Evolutionary conservation across 1,140 invertebrate species (phyloP), one percentile per base, ranked within the genome.

Genomic region (Danaus plexippus): DNA sequence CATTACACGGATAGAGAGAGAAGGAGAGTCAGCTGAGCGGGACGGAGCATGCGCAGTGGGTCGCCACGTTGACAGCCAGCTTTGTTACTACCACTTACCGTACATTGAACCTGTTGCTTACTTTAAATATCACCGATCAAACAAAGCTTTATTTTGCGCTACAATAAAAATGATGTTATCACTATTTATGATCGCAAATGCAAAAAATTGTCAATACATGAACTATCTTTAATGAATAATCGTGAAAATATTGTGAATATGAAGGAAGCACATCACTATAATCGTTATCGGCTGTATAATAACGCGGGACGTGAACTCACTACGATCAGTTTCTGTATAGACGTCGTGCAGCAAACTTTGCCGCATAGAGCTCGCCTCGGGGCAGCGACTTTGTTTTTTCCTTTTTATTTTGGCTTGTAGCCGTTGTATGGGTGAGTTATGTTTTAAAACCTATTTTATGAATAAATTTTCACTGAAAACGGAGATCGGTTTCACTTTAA

Each of bases 361-460:
- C 61, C 58, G 75, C 54, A 77, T 76, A 75, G 80, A 70, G 77
- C 73, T 73, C 80, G 67, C 70, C 74, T 53, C 51, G 59, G 69
- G 69, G 73, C 68, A 71, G 73, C 82, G 71, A 75, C 57, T 68
- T 73, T 73, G 66, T 75, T 80, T 86, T 32, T 87, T 84, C 67
- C 80, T 87, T 87, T 84, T 88, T 87, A 83, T 83, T 87, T 87
- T 88, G 84, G 86, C 84, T 85, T 82, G 83, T 87, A 83, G 85
- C 84, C 87, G 74, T 88, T 88, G 87, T 88, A 88, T 88, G 87
- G 87, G 87, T 88, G 55, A 88, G 87, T 85, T 61, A 64, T 61
- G n/a, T 54, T 55, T 63, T 55, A 55, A 32, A 59, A 64, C 12
- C 62, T 49, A 54, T 61, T 15, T 11, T 44, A 48, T 47, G 47